phyloP scores from a whole-genome alignment of 2,888 invertebrate species.

The Cremastinae sp. region DNA sequence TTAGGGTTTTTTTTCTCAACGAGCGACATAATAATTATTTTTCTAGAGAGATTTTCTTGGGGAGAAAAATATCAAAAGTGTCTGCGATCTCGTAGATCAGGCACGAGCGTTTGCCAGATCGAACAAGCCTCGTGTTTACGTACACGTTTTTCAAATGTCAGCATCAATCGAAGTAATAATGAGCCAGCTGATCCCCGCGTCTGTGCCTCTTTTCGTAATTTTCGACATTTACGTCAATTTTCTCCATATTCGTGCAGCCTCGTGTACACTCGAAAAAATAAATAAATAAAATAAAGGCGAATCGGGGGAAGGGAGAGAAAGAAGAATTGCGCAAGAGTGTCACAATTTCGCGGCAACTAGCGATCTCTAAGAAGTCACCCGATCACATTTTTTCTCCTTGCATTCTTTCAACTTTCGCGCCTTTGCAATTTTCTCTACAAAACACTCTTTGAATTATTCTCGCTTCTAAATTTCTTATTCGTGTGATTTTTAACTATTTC shows the following conservation, averaged over 20 bases:
- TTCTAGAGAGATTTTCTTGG: too few relatives aligned
- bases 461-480: conserved; percentile 26
- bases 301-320: conserved; percentile 3
- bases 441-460: neutral
- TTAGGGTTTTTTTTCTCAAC: too few relatives aligned
- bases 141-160: conserved; percentile 81
- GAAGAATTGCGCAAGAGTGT: conserved; percentile 45
- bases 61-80: conserved; percentile 24
- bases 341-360: conserved; percentile 44
- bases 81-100: conserved; percentile 26
- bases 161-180: conserved; percentile 70
- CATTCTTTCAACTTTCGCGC: conserved; percentile 40
- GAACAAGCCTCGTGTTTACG: conserved; percentile 85
- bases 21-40: too few relatives aligned
- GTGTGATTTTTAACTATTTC: neutral
- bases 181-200: conserved; percentile 56
- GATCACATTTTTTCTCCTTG: conserved; percentile 38
- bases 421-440: conserved; percentile 16
- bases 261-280: neutral
- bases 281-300: neutral
- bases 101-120: conserved; percentile 62
- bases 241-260: conserved; percentile 60
- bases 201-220: conserved; percentile 35
- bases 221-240: conserved; percentile 55
- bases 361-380: conserved; percentile 32